Conservation (phyloP, 2,888 invertebrate species). For the Coecobrya sp. region DNA sequence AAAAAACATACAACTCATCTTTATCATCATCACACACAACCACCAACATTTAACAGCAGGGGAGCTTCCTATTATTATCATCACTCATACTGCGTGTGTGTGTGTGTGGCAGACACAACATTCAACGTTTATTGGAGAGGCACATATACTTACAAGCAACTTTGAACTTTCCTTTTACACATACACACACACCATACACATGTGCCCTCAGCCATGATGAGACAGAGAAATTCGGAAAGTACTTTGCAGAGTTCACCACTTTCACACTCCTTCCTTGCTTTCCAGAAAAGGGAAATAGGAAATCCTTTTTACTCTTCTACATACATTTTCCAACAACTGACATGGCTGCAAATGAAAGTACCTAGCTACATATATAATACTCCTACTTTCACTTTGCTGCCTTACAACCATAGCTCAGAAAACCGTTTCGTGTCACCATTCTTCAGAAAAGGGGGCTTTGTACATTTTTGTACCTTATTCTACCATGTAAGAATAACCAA, state of each 20-base stretch:
- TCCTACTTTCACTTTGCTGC: background rate
- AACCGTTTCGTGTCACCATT: background rate
- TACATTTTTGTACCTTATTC: no score
- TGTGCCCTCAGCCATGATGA: background rate
- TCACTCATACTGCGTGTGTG: background rate
- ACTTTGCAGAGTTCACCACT: background rate
- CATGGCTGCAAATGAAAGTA: background rate
- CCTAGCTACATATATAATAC: no score
- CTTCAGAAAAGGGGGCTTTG: background rate
- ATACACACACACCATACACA: background rate
- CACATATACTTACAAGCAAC: background rate
- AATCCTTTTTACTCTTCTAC: background rate
- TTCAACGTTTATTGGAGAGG: background rate
- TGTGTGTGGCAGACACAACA: background rate
- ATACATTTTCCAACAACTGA: background rate
- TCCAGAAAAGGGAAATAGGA: background rate
- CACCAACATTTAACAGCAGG: constrained; percentile 33
- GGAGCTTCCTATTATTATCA: background rate
- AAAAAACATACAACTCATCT: background rate
- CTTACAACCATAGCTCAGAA: background rate
- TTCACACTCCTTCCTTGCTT: background rate
- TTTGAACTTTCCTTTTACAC: background rate
- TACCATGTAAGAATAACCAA: no score
- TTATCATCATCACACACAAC: background rate
- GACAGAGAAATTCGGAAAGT: background rate